These are phyloP conservation scores for Leptoclinus maculatus DNA, from an alignment of 2,797 vertebrate genomes.

Conservation along the genomic window DNA sequence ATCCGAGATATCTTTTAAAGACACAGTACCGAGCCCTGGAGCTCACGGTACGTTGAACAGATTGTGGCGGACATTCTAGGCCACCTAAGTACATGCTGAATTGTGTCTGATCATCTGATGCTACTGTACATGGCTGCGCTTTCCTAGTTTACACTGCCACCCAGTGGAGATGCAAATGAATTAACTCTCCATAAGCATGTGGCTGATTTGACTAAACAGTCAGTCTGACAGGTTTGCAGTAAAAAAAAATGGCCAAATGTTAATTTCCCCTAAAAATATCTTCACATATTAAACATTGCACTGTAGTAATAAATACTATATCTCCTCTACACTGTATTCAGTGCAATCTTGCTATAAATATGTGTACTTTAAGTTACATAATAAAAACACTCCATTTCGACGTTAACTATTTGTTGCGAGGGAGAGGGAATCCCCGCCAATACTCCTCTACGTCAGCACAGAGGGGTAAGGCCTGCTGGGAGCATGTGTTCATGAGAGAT, in stretches of 20 bases:
- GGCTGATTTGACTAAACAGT: background rate
- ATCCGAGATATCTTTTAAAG: constrained; percentile 22
- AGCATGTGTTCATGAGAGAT: constrained; percentile 76
- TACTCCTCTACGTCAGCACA: background rate
- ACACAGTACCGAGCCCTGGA: background rate
- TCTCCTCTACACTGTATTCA: background rate
- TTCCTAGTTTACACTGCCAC: constrained; percentile 56
- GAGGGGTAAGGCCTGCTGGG: constrained; percentile 36
- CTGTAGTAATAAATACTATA: background rate
- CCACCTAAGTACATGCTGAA: constrained; percentile 34
- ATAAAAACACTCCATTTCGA: background rate
- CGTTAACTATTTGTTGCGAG: background rate
- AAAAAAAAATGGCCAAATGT: background rate
- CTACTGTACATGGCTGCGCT: constrained; percentile 1
- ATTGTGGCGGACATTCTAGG: constrained; percentile 49
- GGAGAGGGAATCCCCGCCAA: constrained; percentile 47
- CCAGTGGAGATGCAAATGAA: constrained; percentile 49
- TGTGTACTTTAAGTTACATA: background rate
- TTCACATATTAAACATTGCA: background rate
- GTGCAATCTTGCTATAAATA: background rate
- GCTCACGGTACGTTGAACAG: constrained; percentile 36
- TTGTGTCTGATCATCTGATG: constrained; percentile 43
- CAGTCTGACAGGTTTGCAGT: background rate
- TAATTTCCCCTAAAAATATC: background rate
- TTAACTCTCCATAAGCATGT: background rate